Evolutionary conservation across 2,888 invertebrate genomes (phyloP), one percentile per base, ranked within the genome.

Genomic region (Hypomecis atomaria): DNA sequence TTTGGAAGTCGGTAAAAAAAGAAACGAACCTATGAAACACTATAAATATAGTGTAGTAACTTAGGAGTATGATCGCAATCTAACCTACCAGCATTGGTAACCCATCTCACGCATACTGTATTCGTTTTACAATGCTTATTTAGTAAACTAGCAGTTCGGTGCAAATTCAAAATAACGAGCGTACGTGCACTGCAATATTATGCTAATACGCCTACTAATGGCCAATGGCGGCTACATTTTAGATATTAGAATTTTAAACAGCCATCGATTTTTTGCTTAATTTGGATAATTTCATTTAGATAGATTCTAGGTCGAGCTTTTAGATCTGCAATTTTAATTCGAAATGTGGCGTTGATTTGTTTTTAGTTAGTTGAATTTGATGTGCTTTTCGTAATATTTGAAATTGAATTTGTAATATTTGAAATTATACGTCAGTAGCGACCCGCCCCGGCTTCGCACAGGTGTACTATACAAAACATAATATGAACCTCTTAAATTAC

Each of bases 131-230:
- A 23, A 38, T 45, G 37, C 54, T 56, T 47, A 42, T 48, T 58
- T 33, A 33, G 54, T 43, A 34, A 56, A 40, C 59, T 47, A 42
- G 34, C 52, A 37, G 49, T 53, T 55, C 13, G 23, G 34, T 52
- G 42, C 52, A 59, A 59, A 55, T 59, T 45, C 61, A 47, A 62
- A 62, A 54, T 61, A 53, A 54, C 40, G 50, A 13, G 4, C 34
- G 49, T 45, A 54, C 61, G 61, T 54, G 63, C 58, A 42, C 48
- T 57, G 54, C 42, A 54, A 40, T 55, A 63, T 65, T 68, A 71
- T 71, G 70, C 47, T 59, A 71, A 71, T 71, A 44, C 42, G 48
- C 50, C 47, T 13, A 34, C 66, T 70, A 70, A 66, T 65, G 47
- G 58, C 59, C 54, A 36, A 55, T 59, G 62, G 59, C 58, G 37